Conservation (phyloP, 2,797 vertebrate species). For the Myiotriccus ornatus region DNA sequence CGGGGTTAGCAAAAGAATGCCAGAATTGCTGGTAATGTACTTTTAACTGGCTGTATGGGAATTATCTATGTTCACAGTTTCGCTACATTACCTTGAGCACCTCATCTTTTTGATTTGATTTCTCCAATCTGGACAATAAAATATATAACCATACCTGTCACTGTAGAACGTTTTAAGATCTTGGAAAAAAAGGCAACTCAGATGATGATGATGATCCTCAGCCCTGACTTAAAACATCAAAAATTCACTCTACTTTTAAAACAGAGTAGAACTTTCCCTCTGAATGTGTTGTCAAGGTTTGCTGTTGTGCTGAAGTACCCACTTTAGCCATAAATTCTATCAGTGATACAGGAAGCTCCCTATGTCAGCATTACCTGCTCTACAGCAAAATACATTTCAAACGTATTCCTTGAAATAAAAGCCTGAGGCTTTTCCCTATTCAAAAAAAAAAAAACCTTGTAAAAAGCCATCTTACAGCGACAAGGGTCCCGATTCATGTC, state of each 20-base stretch:
- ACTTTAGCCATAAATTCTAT: background rate
- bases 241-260: background rate
- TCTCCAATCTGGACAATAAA: background rate
- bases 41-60: background rate
- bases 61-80: background rate
- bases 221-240: background rate
- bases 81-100: background rate
- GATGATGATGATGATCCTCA: background rate
- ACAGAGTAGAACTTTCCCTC: background rate
- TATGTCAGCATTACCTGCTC: rapidly evolving
- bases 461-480: background rate
- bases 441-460: background rate
- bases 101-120: background rate
- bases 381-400: background rate
- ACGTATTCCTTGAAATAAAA: background rate
- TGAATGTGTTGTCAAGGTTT: background rate
- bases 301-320: background rate
- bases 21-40: background rate
- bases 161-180: background rate
- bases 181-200: background rate
- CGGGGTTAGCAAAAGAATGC: background rate
- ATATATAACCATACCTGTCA: background rate
- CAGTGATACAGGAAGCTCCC: background rate
- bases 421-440: background rate
- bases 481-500: background rate